Evolutionary conservation across 92 coral and sea anemone species (phyloP).

Genomic region (Metridium senile): DNA sequence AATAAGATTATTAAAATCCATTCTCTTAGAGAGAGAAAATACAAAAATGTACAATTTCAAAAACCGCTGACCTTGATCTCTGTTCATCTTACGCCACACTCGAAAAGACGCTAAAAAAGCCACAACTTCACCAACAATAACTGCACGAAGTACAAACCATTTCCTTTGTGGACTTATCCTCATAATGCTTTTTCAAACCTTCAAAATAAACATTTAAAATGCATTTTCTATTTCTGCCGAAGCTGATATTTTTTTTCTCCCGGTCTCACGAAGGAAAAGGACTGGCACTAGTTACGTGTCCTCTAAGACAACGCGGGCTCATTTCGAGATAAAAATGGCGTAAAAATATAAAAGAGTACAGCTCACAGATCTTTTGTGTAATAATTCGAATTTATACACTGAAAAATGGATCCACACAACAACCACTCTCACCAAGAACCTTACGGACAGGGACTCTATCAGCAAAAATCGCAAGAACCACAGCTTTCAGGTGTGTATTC

Average conservation of each 20-base stretch:
- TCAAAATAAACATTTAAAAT: not conserved
- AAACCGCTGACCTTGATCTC: slow-evolving; percentile 86
- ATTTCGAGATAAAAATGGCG: not conserved
- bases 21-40: too few relatives aligned
- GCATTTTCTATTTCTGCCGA: not conserved
- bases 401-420: slow-evolving; percentile 20
- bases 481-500: slow-evolving; percentile 22
- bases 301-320: slow-evolving; percentile 42
- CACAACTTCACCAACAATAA: slow-evolving; percentile 84
- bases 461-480: not conserved
- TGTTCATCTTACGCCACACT: slow-evolving; percentile 98
- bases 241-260: not conserved
- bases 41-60: too few relatives aligned
- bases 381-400: not conserved
- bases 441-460: slow-evolving; percentile 18
- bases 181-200: slow-evolving; percentile 18
- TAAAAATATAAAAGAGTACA: not conserved
- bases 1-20: too few relatives aligned
- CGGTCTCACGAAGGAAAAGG: not conserved
- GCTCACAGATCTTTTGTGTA: not conserved
- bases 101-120: slow-evolving; percentile 78
- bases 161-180: slow-evolving; percentile 38
- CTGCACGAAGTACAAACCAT: slow-evolving; percentile 69
- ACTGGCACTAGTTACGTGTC: slow-evolving; percentile 59
- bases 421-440: slow-evolving; percentile 8